Percentiles rank a stretch among this genome's conserved stretches.
Conservation (phyloP, 2,113 vertebrate genomes). For the Opisthocomus hoazin region DNA sequence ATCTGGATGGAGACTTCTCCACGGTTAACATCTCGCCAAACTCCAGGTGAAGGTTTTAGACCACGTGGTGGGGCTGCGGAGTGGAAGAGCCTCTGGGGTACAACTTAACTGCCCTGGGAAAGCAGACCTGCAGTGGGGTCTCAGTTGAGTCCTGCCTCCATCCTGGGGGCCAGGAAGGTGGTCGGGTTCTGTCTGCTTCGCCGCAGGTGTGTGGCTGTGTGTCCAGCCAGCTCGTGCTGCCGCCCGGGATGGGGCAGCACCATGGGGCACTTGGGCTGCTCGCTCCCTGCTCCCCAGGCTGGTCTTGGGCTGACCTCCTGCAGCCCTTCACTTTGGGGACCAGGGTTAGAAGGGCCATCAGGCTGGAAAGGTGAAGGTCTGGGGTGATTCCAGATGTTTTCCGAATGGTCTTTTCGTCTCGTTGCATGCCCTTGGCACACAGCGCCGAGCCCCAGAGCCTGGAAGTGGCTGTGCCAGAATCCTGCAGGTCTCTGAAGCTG, state of each 20-base stretch:
- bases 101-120: not conserved
- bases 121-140: not conserved
- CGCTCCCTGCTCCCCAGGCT: rapidly evolving
- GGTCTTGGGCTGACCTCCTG: not conserved
- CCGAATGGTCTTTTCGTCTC: not conserved
- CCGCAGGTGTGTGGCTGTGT: not conserved
- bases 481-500: not conserved
- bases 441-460: not conserved
- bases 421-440: rapidly evolving
- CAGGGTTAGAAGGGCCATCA: not conserved
- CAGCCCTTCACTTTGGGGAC: not conserved
- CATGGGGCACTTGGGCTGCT: not conserved
- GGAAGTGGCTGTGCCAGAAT: not conserved
- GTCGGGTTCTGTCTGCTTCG: not conserved
- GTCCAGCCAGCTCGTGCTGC: not conserved
- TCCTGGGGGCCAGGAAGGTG: not conserved
- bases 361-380: not conserved
- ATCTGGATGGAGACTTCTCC: not conserved
- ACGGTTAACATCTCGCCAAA: not conserved
- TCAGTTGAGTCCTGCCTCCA: not conserved
- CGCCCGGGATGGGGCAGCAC: not conserved
- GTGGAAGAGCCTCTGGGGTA: not conserved
- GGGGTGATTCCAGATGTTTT: not conserved
- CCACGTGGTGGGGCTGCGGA: not conserved
- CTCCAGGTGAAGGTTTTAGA: not conserved